Conservation (phyloP, 1,140 invertebrate species). For the Drosophila quadrilineata region DNA sequence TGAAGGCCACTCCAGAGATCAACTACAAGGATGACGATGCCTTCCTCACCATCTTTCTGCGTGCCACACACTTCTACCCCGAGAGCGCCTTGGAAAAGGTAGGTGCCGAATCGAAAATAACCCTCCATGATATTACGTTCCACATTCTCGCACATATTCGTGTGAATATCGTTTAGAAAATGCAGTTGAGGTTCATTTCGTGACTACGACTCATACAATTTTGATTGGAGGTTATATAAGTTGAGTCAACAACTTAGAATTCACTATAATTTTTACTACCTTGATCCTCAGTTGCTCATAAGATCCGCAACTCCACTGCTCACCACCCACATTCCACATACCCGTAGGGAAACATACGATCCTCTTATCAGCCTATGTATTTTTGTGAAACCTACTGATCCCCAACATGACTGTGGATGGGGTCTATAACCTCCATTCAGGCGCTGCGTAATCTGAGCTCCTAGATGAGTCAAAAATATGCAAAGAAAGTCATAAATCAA, state of each 20-base stretch:
- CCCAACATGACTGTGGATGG: background rate
- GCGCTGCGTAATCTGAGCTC: constrained; percentile 18
- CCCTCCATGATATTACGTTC: no score
- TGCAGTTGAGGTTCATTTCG: no score
- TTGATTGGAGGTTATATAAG: no score
- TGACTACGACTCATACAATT: background rate
- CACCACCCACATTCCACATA: constrained; percentile 11
- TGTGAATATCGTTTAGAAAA: no score
- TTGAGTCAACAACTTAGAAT: no score
- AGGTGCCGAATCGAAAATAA: constrained; percentile 69
- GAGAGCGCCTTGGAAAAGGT: constrained; percentile 88
- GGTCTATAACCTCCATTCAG: constrained; percentile 18
- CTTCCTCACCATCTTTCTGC: constrained; percentile 87
- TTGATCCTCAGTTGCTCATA: no score
- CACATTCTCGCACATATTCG: no score
- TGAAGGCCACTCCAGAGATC: constrained; percentile 85
- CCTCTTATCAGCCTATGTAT: constrained; percentile 10
- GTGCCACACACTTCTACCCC: constrained; percentile 90
- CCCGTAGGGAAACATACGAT: constrained; percentile 5
- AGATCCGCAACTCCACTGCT: background rate
- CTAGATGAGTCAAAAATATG: constrained; percentile 3
- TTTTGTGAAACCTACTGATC: constrained; percentile 31
- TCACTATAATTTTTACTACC: no score
- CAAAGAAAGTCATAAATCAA: background rate
- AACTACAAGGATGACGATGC: constrained; percentile 88